Conservation (phyloP, 2,797 vertebrate genomes). For the Pyrrhura leucotis region DNA sequence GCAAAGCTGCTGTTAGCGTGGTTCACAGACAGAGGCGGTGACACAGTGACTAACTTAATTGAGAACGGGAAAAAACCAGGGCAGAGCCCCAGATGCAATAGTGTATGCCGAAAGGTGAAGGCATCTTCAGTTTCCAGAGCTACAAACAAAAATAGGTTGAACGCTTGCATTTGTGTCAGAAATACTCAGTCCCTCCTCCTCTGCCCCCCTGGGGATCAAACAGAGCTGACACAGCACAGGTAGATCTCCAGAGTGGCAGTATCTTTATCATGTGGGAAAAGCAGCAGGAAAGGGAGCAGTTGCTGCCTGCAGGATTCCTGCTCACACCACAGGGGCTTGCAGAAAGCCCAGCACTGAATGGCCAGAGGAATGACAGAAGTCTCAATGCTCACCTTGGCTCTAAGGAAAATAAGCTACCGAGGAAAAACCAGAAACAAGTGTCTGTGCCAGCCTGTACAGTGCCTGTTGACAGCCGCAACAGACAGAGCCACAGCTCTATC, state of each 20-base stretch:
- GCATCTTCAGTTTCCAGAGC: neutral
- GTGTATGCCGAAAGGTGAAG: neutral
- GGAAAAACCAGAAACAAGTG: neutral
- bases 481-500: neutral
- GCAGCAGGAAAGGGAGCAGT: neutral
- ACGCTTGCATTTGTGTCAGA: neutral
- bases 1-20: neutral
- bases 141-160: neutral
- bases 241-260: rapidly evolving
- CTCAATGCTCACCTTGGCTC: neutral
- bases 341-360: neutral
- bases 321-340: neutral
- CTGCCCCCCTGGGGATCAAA: neutral
- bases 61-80: neutral
- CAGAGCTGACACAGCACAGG: neutral
- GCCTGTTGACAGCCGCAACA: neutral
- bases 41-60: neutral
- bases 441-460: neutral
- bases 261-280: neutral
- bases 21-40: neutral
- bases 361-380: neutral
- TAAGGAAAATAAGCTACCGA: neutral
- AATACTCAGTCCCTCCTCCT: neutral
- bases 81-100: neutral
- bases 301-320: neutral